Evolutionary conservation across 2,797 vertebrate genomes (phyloP), one percentile per base, ranked within the genome.

Genomic region (Manis crassicaudata): DNA sequence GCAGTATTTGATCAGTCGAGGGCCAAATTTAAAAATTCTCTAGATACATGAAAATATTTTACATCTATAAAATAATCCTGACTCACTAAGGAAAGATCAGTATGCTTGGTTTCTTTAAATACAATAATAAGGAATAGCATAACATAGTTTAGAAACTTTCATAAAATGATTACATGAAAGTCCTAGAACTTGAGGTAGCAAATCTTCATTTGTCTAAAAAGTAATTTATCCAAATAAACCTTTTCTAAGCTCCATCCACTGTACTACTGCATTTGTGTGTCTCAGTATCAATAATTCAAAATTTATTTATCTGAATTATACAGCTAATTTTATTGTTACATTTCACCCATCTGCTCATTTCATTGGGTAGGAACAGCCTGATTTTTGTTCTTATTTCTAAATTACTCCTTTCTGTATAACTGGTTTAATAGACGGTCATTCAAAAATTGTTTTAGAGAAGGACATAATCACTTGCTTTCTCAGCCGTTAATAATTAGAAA

Each of bases 401-500:
- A 96, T 96, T 94, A 81, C 50, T 94, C 90, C 75, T 96, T 92
- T 88, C 65, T 90, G 12, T 95, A 29, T 88, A 96, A 35, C 67
- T 95, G 65, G 83, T 94, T 96, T 96, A 90, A 95, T 88, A 90
- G 88, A 96, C 94, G 52, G 10, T 72, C 72, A 67, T 70, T 97
- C 95, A 35, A 89, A 97, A 91, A 95, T 92, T 73, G 12, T 97
- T 96, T 97, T 68, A 67, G 80, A 90, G 95, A 92, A 60, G 81
- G 40, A 43, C 96, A 92, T 95, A 90, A 97, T 96, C 75, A 79
- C 95, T 93, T 96, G 88, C 70, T 96, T 95, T 96, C 67, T 97
- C 90, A 96, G 85, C 76, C 54, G 72, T 97, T 96, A 96, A 97
- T 94, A 96, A 96, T 97, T 96, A 96, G 96, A 97, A 98, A 95